Conservation (phyloP, 2,888 invertebrate species). For the Ernsta delagoae region DNA sequence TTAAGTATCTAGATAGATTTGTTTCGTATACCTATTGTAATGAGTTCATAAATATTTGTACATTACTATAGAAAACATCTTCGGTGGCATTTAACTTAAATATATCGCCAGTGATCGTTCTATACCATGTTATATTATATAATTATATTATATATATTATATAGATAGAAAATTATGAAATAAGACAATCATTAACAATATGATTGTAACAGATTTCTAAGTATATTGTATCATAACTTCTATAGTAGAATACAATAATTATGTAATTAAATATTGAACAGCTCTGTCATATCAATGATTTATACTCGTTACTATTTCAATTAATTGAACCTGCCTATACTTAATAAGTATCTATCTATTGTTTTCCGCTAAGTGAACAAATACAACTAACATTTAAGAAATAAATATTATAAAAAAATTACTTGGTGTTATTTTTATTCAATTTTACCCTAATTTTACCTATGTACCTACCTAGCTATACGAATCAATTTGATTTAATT, state of each 20-base stretch:
- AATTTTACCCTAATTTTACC: not conserved
- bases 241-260: slow-evolving; percentile 20
- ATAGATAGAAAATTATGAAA: slow-evolving; percentile 36
- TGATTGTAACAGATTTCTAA: slow-evolving; percentile 36
- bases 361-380: slow-evolving; percentile 61
- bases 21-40: slow-evolving; percentile 3
- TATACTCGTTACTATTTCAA: slow-evolving; percentile 25
- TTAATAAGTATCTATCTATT: slow-evolving; percentile 37
- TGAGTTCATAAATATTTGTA: slow-evolving; percentile 39
- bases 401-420: slow-evolving; percentile 34
- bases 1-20: slow-evolving; percentile 47
- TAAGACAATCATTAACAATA: slow-evolving; percentile 15
- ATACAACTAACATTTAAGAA: slow-evolving; percentile 65
- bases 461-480: not conserved
- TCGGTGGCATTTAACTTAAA: slow-evolving; percentile 54
- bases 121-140: slow-evolving; percentile 34
- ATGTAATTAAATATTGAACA: too few relatives aligned
- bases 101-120: slow-evolving; percentile 45
- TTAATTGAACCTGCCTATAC: slow-evolving; percentile 43
- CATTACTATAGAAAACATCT: slow-evolving; percentile 43
- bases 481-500: too few relatives aligned
- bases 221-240: slow-evolving; percentile 13
- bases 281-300: slow-evolving; percentile 4
- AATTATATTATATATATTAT: not conserved
- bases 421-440: not conserved